phyloP scores from a whole-genome alignment of 2,888 invertebrate genomes.

The Metellina segmentata region DNA sequence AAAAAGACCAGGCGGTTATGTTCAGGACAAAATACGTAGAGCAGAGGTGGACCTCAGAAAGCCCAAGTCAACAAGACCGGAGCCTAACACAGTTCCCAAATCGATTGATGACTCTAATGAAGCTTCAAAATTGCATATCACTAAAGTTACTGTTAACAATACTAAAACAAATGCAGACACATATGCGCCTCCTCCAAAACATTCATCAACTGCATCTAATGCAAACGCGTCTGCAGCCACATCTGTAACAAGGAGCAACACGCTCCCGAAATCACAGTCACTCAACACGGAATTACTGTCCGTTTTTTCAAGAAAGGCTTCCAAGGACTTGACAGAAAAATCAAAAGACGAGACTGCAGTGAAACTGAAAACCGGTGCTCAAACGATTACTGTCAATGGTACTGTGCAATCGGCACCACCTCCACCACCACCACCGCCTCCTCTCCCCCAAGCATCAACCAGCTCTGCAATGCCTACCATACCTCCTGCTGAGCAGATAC shows the following conservation, averaged over 20 bases:
- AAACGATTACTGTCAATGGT: slow-evolving; percentile 64
- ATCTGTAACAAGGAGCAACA: slow-evolving; percentile 33
- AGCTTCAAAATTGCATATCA: slow-evolving; percentile 73
- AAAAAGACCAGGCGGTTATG: slow-evolving; percentile 67
- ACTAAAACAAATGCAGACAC: slow-evolving; percentile 10
- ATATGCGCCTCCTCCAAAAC: slow-evolving; percentile 3
- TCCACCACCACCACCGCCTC: slow-evolving; percentile 75
- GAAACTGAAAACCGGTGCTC: slow-evolving; percentile 3
- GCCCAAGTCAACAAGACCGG: slow-evolving; percentile 58
- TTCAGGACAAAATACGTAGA: slow-evolving; percentile 61
- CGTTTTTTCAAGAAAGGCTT: slow-evolving; percentile 61
- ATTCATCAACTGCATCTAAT: slow-evolving; percentile 31
- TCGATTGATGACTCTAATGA: slow-evolving; percentile 24
- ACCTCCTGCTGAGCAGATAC: slow-evolving; percentile 72
- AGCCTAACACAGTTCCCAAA: slow-evolving; percentile 9
- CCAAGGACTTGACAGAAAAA: slow-evolving; percentile 20
- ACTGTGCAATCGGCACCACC: slow-evolving; percentile 22
- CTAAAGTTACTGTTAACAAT: slow-evolving; percentile 68
- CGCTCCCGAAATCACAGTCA: slow-evolving; percentile 67
- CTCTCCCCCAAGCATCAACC: slow-evolving; percentile 44
- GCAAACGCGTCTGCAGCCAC: not conserved
- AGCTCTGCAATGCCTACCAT: slow-evolving; percentile 68
- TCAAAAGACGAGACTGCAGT: slow-evolving; percentile 6
- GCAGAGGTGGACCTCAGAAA: slow-evolving; percentile 73
- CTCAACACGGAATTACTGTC: slow-evolving; percentile 66